A percentile compares a stretch with the other conserved stretches of the same genome.
phyloP scores from a whole-genome alignment of 2,888 invertebrate species.

The Dusona sp. region DNA sequence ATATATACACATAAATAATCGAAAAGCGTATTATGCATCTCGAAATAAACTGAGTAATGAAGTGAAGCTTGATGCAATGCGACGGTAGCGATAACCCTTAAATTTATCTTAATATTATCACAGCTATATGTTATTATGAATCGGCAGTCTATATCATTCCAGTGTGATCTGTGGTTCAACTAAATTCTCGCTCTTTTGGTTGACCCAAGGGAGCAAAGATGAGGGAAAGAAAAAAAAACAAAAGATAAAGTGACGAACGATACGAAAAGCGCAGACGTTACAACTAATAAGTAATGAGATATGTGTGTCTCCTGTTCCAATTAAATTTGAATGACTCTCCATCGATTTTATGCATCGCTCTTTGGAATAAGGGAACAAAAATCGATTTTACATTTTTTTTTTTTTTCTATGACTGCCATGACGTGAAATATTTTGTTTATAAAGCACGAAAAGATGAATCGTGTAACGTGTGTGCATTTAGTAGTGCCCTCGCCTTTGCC shows the following conservation, averaged over 20 bases:
- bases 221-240: conserved; percentile 5
- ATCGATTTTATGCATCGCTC: neutral
- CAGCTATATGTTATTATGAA: neutral
- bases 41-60: conserved; percentile 20
- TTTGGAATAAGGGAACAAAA: neutral
- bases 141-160: neutral
- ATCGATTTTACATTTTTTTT: neutral
- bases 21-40: neutral
- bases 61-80: neutral
- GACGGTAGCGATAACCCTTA: conserved; percentile 49
- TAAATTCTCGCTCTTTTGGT: conserved; percentile 8
- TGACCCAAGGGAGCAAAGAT: conserved; percentile 30
- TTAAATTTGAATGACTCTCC: neutral
- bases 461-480: conserved; percentile 58
- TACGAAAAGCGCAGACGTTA: conserved; percentile 11
- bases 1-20: neutral
- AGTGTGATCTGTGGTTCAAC: conserved; percentile 29
- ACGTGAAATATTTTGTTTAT: neutral
- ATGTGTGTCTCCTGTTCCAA: neutral
- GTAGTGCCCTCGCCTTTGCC: conserved; percentile 67
- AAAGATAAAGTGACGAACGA: conserved; percentile 18
- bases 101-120: neutral
- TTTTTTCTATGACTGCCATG: conserved; percentile 22
- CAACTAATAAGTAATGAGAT: neutral
- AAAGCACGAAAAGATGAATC: conserved; percentile 21